Conservation (phyloP, 2,888 invertebrate genomes). For the Nezara viridula region DNA sequence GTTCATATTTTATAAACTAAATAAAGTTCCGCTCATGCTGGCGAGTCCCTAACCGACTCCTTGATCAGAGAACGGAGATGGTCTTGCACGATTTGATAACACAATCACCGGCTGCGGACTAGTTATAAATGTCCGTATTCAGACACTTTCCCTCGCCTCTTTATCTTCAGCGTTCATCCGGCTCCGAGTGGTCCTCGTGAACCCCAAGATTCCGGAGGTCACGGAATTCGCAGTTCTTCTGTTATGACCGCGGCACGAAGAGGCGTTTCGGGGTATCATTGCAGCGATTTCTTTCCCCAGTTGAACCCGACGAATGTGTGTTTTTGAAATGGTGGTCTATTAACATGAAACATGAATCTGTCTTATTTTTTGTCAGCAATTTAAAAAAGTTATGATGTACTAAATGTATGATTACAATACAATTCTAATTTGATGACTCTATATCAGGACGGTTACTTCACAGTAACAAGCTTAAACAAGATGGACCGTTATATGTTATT, state of each 20-base stretch:
- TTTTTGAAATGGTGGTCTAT: neutral
- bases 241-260: slow-evolving; percentile 40
- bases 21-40: neutral
- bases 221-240: slow-evolving; percentile 30
- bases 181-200: slow-evolving; percentile 33
- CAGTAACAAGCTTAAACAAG: too few species aligned
- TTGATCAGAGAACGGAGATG: neutral
- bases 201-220: slow-evolving; percentile 19
- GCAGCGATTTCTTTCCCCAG: slow-evolving; percentile 5
- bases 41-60: neutral
- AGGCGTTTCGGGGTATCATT: slow-evolving; percentile 11
- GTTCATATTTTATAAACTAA: neutral
- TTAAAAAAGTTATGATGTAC: neutral
- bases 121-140: slow-evolving; percentile 48
- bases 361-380: neutral
- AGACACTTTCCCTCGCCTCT: slow-evolving; percentile 23
- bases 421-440: too few species aligned
- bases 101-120: slow-evolving; percentile 37
- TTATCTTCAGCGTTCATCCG: slow-evolving; percentile 43
- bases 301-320: neutral
- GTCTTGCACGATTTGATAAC: slow-evolving; percentile 34
- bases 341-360: too few species aligned
- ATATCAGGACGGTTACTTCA: too few species aligned
- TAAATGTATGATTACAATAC: too few species aligned
- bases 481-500: too few species aligned